phyloP scores from a whole-genome alignment of 1,140 invertebrate genomes.

The Macrosteles quadrilineatus region DNA sequence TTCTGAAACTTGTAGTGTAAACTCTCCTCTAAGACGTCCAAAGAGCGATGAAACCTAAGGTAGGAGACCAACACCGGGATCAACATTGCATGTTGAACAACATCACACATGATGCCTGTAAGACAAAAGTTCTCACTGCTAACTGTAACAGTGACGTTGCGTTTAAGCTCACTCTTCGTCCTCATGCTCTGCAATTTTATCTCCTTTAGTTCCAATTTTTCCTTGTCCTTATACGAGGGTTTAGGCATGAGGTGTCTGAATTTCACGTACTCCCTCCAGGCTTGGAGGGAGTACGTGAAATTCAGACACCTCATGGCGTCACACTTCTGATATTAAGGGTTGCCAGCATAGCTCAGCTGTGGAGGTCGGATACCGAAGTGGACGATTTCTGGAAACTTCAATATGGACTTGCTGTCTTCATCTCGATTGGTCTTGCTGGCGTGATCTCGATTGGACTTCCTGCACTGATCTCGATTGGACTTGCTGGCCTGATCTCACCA shows the following conservation, averaged over 20 bases:
- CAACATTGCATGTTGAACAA: conserved; percentile 90
- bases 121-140: too few species aligned
- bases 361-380: too few species aligned
- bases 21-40: conserved; percentile 78
- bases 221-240: conserved; percentile 86
- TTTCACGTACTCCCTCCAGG: conserved; percentile 95
- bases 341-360: too few species aligned
- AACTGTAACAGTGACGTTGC: conserved; percentile 93
- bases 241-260: conserved; percentile 94
- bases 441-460: too few species aligned
- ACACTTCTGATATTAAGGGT: too few species aligned
- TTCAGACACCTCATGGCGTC: too few species aligned
- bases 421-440: too few species aligned
- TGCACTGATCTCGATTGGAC: too few species aligned
- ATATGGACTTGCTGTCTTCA: too few species aligned
- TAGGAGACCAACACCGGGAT: conserved; percentile 93
- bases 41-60: conserved; percentile 89
- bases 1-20: conserved; percentile 90
- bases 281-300: conserved; percentile 96
- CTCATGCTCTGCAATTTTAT: conserved; percentile 87
- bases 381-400: too few species aligned
- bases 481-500: too few species aligned
- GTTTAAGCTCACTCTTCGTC: conserved; percentile 90
- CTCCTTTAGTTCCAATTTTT: conserved; percentile 87
- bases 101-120: too few species aligned